Evolutionary conservation across 2,888 invertebrate species (phyloP).

Genomic region (Blera fallax): DNA sequence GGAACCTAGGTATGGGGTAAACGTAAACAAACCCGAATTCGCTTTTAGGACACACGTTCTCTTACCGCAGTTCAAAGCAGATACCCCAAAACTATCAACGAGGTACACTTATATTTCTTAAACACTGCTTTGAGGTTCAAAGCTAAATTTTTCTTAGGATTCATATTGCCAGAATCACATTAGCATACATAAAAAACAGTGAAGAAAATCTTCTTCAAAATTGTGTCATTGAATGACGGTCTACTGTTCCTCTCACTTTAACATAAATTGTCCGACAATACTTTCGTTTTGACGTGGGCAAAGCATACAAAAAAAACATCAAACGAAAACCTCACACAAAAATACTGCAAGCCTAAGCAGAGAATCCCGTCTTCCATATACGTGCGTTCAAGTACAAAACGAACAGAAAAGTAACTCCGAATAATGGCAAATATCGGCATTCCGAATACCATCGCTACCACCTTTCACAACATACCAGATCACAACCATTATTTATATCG

Average conservation of each 20-base stretch:
- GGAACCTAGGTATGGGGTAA: no score
- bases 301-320: not conserved
- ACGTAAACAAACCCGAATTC: no score
- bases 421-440: constrained; percentile 15
- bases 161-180: no score
- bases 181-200: no score
- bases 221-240: not conserved
- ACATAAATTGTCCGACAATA: not conserved
- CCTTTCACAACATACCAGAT: constrained; percentile 72
- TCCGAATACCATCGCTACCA: constrained; percentile 52
- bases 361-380: not conserved
- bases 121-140: no score
- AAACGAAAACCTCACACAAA: not conserved
- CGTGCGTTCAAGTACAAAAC: not conserved
- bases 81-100: no score
- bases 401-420: not conserved
- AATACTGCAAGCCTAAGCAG: not conserved
- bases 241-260: not conserved
- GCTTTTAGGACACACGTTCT: no score
- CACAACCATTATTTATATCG: constrained; percentile 69
- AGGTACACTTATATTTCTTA: no score
- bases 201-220: no score
- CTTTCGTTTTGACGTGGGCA: not conserved
- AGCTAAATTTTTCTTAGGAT: no score
- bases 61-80: no score